phyloP scores from a whole-genome alignment of 2,888 invertebrate genomes.

The Catocala nupta region DNA sequence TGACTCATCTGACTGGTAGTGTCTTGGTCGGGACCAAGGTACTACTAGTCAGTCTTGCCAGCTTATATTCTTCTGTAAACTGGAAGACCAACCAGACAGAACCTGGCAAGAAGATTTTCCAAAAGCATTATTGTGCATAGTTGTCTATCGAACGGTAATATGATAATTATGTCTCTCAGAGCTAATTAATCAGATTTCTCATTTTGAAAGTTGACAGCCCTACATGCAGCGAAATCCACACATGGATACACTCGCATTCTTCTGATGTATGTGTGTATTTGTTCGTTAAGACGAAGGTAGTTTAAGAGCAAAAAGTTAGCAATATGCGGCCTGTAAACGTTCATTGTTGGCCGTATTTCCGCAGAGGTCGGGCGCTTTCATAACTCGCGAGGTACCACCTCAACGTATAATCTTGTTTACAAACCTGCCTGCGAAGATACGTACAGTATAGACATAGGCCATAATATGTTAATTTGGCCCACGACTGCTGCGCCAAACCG shows the following conservation, averaged over 20 bases:
- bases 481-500: conserved; percentile 62
- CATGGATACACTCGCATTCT: neutral
- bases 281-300: conserved; percentile 17
- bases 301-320: conserved; percentile 27
- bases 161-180: no score
- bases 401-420: conserved; percentile 68
- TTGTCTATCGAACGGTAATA: no score
- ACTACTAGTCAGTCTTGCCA: no score
- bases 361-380: conserved; percentile 52
- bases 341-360: conserved; percentile 48
- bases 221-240: no score
- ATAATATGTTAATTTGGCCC: conserved; percentile 74
- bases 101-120: no score
- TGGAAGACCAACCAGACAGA: no score
- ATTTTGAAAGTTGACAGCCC: no score
- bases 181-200: no score
- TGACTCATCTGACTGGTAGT: no score
- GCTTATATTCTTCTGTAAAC: no score
- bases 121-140: no score
- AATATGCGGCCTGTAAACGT: conserved; percentile 49
- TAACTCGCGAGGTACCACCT: conserved; percentile 59
- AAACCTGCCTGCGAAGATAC: conserved; percentile 59
- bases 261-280: neutral
- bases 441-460: conserved; percentile 61
- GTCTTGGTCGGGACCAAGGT: no score